Percentiles rank a stretch among this genome's conserved stretches.
Conservation (phyloP, 2,797 vertebrate genomes). For the Leptatherina wallacei region DNA sequence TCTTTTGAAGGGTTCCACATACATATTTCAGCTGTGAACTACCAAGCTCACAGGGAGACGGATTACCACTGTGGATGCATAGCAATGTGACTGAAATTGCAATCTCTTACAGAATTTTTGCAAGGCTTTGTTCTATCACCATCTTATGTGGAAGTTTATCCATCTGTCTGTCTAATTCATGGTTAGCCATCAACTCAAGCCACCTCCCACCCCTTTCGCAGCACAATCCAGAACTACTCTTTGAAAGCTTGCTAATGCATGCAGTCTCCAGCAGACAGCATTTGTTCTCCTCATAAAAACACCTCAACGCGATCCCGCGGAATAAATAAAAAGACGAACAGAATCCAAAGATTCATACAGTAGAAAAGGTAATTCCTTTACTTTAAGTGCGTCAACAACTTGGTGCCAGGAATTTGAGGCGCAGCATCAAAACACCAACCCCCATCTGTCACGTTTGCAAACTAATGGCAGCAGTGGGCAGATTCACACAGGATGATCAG, state of each 20-base stretch:
- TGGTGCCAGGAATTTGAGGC: conserved; percentile 22
- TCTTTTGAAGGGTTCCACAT: conserved; percentile 57
- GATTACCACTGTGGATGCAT: conserved; percentile 33
- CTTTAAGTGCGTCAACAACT: conserved; percentile 4
- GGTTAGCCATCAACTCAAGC: conserved; percentile 21
- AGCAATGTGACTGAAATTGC: conserved; percentile 35
- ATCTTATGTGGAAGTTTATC: conserved; percentile 12
- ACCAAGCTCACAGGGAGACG: conserved; percentile 36
- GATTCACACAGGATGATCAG: conserved; percentile 34
- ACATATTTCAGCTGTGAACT: conserved; percentile 62
- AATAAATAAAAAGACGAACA: conserved; percentile 27
- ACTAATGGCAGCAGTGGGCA: conserved; percentile 48
- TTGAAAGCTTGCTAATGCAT: conserved; percentile 41
- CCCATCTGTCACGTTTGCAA: conserved; percentile 49
- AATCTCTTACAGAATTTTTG: conserved; percentile 34
- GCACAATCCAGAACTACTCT: conserved; percentile 3
- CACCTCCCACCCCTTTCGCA: conserved; percentile 17
- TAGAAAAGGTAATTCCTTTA: conserved; percentile 30
- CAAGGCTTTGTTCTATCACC: conserved; percentile 28
- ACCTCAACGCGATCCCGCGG: conserved; percentile 14
- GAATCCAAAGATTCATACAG: conserved; percentile 13
- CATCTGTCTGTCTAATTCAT: conserved; percentile 14
- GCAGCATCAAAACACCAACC: conserved; percentile 37
- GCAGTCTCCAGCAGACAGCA: conserved; percentile 22
- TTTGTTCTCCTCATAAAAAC: conserved; percentile 39